Evolutionary conservation across 1,140 invertebrate genomes (phyloP).

Genomic region (Zaprionus inermis): DNA sequence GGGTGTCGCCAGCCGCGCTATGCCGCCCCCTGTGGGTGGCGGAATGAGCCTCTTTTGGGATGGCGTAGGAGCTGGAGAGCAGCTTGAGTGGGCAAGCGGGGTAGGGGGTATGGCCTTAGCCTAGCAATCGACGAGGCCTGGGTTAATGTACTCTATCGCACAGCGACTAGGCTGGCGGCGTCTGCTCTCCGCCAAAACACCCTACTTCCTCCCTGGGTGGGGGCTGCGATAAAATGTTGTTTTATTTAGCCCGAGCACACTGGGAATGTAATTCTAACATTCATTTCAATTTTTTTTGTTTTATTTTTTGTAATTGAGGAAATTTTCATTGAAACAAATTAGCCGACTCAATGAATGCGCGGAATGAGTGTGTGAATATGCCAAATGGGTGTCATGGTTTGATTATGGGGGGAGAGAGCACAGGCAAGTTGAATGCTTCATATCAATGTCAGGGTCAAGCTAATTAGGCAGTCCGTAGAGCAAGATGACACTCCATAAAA

Average conservation of each 20-base stretch:
- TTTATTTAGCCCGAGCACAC: constrained; percentile 44
- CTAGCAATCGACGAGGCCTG: constrained; percentile 59
- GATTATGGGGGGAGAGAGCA: constrained; percentile 5
- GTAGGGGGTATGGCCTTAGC: constrained; percentile 37
- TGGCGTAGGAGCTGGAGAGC: neutral
- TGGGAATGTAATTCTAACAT: constrained; percentile 66
- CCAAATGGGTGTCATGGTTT: constrained; percentile 15
- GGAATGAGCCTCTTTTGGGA: neutral
- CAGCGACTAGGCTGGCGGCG: constrained; percentile 37
- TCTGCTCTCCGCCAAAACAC: constrained; percentile 52
- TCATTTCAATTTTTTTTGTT: constrained; percentile 46
- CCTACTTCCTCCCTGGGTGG: neutral
- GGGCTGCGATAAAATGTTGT: constrained; percentile 48
- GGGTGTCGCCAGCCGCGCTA: constrained; percentile 36
- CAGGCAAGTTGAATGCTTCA: constrained; percentile 57
- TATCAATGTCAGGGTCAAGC: constrained; percentile 73
- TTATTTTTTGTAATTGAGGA: constrained; percentile 65
- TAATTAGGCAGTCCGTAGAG: neutral
- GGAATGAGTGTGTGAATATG: constrained; percentile 41
- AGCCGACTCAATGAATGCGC: constrained; percentile 35
- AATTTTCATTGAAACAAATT: constrained; percentile 81
- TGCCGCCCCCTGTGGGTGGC: constrained; percentile 50
- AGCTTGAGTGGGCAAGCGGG: neutral
- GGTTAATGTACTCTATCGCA: constrained; percentile 74
- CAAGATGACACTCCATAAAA: neutral